Base-by-base conservation (phyloP, 2,113 vertebrate species). In the Trematocara nigrifrons region DNA sequence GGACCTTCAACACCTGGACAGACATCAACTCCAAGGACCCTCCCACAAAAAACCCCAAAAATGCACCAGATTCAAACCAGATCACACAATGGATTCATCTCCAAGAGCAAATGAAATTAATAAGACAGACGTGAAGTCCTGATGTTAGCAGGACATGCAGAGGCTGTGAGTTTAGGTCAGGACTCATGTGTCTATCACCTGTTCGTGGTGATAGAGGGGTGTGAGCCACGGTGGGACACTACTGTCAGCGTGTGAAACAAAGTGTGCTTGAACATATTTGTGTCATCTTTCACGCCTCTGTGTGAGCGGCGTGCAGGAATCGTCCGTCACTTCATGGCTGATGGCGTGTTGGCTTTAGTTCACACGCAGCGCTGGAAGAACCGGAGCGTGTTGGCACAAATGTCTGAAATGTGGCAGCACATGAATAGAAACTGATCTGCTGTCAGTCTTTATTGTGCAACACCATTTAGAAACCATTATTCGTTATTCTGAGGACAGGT, bases 381-480 rank as follows among this genome's bases (percentile, higher is more conserved):
- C 71, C 6, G 5, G 29, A 10, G 7, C 3, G 5, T 11, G 11
- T 20, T 66, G 35, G 13, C 7, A 84, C 13, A 4, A 78, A 51
- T 38, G 6, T 79, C 20, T 40, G 86, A 69, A 69, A 79, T 38
- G 20, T 83, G 85, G 74, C 74, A 83, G n/a, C 57, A 29, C 49
- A 20, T 86, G 56, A 82, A 56, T 15, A 66, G 56, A 82, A 56
- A 26, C 13, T 16, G 38, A 82, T 82, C 33, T 35, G 38, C 7
- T 42, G 22, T 79, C 80, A 69, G 38, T 18, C 10, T 12, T 31
- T 16, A 52, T 10, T 51, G 40, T 22, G 31, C 66, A 74, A 47
- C 40, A 0, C 7, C 3, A 3, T 71, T 22, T 22, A 29, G 40
- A 74, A 47, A 47, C 6, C 40, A 29, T 47, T 74, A 47, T 13